Conservation (phyloP, 2,797 vertebrate species). For the Halcyon chelicuti region DNA sequence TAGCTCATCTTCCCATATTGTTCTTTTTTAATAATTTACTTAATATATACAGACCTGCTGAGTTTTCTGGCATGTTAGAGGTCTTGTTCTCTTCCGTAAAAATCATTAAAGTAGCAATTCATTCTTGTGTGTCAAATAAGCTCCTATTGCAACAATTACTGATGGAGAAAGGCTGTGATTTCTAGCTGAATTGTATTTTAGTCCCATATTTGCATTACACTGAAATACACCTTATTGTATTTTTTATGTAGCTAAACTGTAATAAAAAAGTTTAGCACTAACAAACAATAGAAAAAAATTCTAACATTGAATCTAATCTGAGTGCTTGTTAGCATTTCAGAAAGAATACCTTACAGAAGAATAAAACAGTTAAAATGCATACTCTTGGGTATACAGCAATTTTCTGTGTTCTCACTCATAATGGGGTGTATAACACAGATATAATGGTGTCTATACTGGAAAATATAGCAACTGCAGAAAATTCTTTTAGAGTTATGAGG, state of each 20-base stretch:
- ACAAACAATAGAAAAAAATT: not conserved
- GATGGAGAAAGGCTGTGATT: not conserved
- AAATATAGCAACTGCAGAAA: slow-evolving; percentile 28
- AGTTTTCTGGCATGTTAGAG: not conserved
- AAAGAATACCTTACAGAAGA: not conserved
- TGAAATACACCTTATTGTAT: not conserved
- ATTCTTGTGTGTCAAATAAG: not conserved
- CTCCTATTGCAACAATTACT: not conserved
- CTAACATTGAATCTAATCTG: not conserved
- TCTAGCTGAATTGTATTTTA: not conserved
- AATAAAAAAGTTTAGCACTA: not conserved
- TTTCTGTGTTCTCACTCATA: not conserved
- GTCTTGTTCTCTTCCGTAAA: not conserved
- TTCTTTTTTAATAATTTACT: not conserved
- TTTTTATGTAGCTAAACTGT: not conserved
- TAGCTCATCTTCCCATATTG: not conserved
- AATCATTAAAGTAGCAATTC: not conserved
- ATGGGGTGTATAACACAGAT: not conserved
- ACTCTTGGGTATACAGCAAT: not conserved
- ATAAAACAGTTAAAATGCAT: not conserved
- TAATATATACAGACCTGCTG: not conserved
- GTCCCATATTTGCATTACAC: not conserved
- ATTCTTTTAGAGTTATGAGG: slow-evolving; percentile 1
- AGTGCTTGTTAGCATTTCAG: not conserved
- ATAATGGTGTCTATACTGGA: slow-evolving; percentile 41